Base-by-base conservation (phyloP, 2,888 invertebrate species). In the Drosophila recens region DNA sequence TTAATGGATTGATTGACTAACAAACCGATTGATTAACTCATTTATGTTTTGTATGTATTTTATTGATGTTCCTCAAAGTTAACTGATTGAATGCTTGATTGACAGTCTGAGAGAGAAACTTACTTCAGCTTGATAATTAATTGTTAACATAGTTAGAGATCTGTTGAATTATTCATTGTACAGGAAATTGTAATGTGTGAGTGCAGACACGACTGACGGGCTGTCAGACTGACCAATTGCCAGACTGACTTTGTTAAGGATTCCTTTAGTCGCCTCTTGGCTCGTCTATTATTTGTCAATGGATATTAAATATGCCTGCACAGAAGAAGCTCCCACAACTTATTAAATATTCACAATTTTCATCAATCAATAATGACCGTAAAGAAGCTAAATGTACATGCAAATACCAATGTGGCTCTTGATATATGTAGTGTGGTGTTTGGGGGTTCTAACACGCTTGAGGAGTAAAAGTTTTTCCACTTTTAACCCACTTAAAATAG, bases 401-500 rank as follows among this genome's bases (percentile, higher is more conserved):
- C 0, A 0, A 8, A 20, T n/a, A 23, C 76, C 64, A 77, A 61
- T 77, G 65, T 74, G 42, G 30, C 58, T 49, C 13, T 15, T 17
- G 48, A 42, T 27, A 27, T 3, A 6, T 5, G 27, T 27, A 27
- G 5, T 30, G n/a, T 17, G 11, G 42, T 36, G 46, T 13, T 23
- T 27, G 10, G 4, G 4, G 11, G 27, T 11, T 30, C 42, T 17
- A 27, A 38, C 15, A 27, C 46, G 33, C 23, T 56, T 36, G 36
- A 36, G 36, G 23, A 64, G 61, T 20, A 53, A 83, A 77, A 80
- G 73, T 84, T 84, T 85, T 72, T 72, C 87, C 83, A 83, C 82
- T 86, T 82, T 84, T 87, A 84, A 87, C 84, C 84, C 80, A 89
- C 88, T 88, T 89, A 86, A 86, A 86, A 88, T 86, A 83, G 88